Base-by-base conservation (phyloP, 2,888 invertebrate genomes). In the Trissolcus japonicus region DNA sequence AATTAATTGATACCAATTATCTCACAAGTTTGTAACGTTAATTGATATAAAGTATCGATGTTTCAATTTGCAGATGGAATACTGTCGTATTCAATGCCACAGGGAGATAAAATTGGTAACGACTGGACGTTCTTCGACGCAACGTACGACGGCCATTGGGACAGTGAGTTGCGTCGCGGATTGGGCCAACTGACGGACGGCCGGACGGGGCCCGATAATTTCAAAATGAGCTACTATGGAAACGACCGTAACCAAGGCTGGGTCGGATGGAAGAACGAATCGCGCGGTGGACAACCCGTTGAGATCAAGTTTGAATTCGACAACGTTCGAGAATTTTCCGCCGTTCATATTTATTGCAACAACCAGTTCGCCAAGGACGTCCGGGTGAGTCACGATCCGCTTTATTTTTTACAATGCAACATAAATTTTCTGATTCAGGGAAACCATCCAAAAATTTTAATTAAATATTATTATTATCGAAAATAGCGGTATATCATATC, bases 231-330 rank as follows among this genome's bases (percentile, higher is more conserved):
- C 77, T 92, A 92, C 84, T 92, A 92, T 89, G 94, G 89, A 62
- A 89, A 90, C 74, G 91, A 91, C 65, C 90, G 91, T 83, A 91
- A 90, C 87, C 94, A 95, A 84, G 95, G 96, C 62, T 97, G 97
- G 97, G 94, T 97, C 40, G 97, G 97, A 0, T 97, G 97, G 97
- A 92, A 93, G 85, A 95, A 95, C 88, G 95, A 95, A 86, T 93
- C 94, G 1, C 90, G 93, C 4, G 90, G 91, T 50, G 90, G 90
- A 46, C 90, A 91, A 83, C 92, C 94, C 0, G 92, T 94, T 0
- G 93, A 93, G 82, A 91, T 95, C 81, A 91, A 91, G 73, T 94
- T 95, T 90, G 95, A 96, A 89, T 97, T 98, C 90, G 96, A 97
- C 86, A 92, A 92, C 85, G 94, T 96, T 67, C 91, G 96, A 21